phyloP scores from a whole-genome alignment of 2,797 vertebrate genomes.

The Melanotaenia pygmaea region DNA sequence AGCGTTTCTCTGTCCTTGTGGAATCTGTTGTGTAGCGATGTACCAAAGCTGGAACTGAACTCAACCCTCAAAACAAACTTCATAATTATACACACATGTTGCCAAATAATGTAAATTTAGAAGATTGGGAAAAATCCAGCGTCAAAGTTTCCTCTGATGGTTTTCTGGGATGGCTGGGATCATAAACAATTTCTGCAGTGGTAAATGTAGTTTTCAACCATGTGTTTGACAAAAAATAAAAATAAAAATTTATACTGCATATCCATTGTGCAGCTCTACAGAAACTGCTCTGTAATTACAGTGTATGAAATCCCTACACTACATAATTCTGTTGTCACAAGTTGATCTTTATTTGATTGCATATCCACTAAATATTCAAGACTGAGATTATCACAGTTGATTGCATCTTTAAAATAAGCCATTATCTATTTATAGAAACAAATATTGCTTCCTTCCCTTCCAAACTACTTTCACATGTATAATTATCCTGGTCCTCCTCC shows the following conservation, averaged over 20 bases:
- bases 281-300: constrained; percentile 53
- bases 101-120: constrained; percentile 41
- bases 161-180: constrained; percentile 17
- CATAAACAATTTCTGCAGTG: constrained; percentile 37
- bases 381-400: constrained; percentile 41
- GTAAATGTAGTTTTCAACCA: constrained; percentile 45
- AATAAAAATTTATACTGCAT: constrained; percentile 7
- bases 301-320: constrained; percentile 35
- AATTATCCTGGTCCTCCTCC: not conserved
- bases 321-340: constrained; percentile 38
- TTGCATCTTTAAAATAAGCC: constrained; percentile 48
- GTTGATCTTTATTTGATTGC: constrained; percentile 49
- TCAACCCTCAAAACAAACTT: constrained; percentile 38
- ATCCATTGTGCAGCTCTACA: constrained; percentile 24
- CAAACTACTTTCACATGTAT: not conserved
- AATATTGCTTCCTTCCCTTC: constrained; percentile 9
- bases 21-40: not conserved
- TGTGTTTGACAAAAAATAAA: constrained; percentile 1
- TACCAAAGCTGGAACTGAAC: constrained; percentile 22
- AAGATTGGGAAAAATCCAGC: constrained; percentile 36
- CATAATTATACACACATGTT: constrained; percentile 44
- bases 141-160: constrained; percentile 25
- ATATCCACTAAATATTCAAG: constrained; percentile 38
- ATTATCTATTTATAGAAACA: constrained; percentile 25
- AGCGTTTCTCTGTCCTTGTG: not conserved